These are phyloP conservation scores for Tridacna crocea DNA, from an alignment of 2,888 invertebrate species.

Conservation along the genomic window DNA sequence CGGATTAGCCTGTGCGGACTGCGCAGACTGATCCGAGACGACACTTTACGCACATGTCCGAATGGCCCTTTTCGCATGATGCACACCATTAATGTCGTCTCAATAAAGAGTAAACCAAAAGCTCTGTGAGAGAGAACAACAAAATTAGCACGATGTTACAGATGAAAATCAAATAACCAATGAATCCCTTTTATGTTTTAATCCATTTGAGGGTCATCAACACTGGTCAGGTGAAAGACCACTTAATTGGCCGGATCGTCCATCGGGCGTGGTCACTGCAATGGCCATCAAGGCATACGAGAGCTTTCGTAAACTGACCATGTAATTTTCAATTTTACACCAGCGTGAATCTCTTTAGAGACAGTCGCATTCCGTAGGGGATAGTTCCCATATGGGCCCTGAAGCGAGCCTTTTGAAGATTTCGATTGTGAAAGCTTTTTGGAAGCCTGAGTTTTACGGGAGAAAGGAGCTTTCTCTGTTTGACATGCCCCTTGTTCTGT, in stretches of 20 bases:
- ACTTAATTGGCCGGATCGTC: constrained; percentile 39
- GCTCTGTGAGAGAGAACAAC: neutral
- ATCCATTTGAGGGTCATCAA: constrained; percentile 23
- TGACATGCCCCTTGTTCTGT: too few relatives aligned
- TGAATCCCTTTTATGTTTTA: constrained; percentile 23
- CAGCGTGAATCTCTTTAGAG: constrained; percentile 15
- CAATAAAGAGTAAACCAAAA: too few relatives aligned
- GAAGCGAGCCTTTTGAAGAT: constrained; percentile 19
- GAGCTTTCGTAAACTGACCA: constrained; percentile 33
- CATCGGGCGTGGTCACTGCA: constrained; percentile 11
- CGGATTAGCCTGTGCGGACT: too few relatives aligned
- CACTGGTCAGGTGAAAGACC: constrained; percentile 15
- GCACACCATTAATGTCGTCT: too few relatives aligned
- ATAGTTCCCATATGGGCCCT: constrained; percentile 21
- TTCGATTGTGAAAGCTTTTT: neutral
- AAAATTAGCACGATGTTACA: constrained; percentile 2
- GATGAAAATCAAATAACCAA: constrained; percentile 6
- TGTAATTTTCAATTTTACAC: constrained; percentile 61
- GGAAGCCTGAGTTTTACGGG: too few relatives aligned
- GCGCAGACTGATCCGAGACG: too few relatives aligned
- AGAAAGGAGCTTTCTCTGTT: too few relatives aligned
- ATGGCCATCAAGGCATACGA: constrained; percentile 20
- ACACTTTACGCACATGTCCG: too few relatives aligned
- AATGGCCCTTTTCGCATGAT: too few relatives aligned
- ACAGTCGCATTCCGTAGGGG: constrained; percentile 4